Conservation (phyloP, 2,113 vertebrate species). For the Eulemur rufifrons region DNA sequence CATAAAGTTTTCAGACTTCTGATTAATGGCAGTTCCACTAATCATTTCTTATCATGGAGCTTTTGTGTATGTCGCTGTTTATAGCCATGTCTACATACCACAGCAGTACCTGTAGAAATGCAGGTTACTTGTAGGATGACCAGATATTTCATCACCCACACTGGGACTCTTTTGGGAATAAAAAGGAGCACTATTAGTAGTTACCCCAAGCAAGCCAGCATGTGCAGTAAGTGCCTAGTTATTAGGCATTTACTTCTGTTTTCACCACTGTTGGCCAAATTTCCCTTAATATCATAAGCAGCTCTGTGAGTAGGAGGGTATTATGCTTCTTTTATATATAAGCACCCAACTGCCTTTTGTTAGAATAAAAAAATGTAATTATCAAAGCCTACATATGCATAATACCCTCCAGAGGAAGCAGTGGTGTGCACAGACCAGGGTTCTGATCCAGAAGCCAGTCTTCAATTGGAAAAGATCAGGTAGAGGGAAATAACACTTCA, state of each 20-base stretch:
- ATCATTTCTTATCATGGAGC: neutral
- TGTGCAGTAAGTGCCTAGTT: neutral
- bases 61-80: neutral
- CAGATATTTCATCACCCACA: neutral
- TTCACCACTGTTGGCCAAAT: constrained; percentile 63
- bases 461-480: neutral
- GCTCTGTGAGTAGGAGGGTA: constrained; percentile 79
- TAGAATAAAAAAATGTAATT: constrained; percentile 72
- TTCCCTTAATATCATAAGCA: constrained; percentile 82
- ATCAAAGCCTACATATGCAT: neutral
- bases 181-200: neutral
- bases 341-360: constrained; percentile 74
- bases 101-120: neutral
- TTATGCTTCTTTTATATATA: constrained; percentile 80
- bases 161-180: neutral
- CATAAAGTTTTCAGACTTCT: neutral
- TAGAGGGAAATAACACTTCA: neutral
- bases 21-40: neutral
- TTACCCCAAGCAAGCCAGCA: neutral
- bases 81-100: neutral
- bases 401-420: neutral
- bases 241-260: constrained; percentile 71
- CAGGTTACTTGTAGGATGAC: neutral
- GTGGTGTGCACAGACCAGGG: neutral
- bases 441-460: constrained; percentile 25